These are phyloP conservation scores for Oppia nitens DNA, from an alignment of 1,140 invertebrate genomes.

Conservation along the genomic window DNA sequence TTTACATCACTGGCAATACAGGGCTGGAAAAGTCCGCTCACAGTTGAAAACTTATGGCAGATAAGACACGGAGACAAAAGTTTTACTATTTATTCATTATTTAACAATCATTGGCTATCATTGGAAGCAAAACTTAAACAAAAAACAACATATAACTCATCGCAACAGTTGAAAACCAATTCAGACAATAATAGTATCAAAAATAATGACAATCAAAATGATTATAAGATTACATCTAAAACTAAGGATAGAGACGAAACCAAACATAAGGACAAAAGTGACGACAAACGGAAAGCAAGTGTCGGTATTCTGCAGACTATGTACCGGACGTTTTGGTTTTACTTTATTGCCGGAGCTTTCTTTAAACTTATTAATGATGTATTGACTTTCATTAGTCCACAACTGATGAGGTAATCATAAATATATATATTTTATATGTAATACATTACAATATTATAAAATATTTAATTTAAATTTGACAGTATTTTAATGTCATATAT, in stretches of 20 bases:
- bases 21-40: slow-evolving; percentile 6
- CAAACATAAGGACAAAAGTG: too few relatives aligned
- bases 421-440: too few relatives aligned
- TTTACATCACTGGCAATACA: slow-evolving; percentile 4
- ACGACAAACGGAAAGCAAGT: slow-evolving; percentile 15
- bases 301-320: slow-evolving; percentile 28
- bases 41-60: slow-evolving; percentile 6
- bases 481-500: slow-evolving; percentile 4
- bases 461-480: too few relatives aligned
- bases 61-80: background rate
- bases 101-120: slow-evolving; percentile 1
- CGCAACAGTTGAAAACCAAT: background rate
- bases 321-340: slow-evolving; percentile 52
- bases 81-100: background rate
- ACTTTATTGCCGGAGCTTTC: slow-evolving; percentile 61
- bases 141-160: background rate
- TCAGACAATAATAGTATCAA: background rate
- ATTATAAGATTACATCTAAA: too few relatives aligned
- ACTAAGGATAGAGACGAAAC: background rate
- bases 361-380: slow-evolving; percentile 63
- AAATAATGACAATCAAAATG: too few relatives aligned
- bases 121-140: background rate
- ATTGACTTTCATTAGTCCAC: slow-evolving; percentile 70
- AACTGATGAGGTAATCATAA: slow-evolving; percentile 34
- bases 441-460: too few relatives aligned